Percentiles rank a stretch among this genome's conserved stretches.
Conservation (phyloP, 2,888 invertebrate genomes). For the Apodemia mormo region DNA sequence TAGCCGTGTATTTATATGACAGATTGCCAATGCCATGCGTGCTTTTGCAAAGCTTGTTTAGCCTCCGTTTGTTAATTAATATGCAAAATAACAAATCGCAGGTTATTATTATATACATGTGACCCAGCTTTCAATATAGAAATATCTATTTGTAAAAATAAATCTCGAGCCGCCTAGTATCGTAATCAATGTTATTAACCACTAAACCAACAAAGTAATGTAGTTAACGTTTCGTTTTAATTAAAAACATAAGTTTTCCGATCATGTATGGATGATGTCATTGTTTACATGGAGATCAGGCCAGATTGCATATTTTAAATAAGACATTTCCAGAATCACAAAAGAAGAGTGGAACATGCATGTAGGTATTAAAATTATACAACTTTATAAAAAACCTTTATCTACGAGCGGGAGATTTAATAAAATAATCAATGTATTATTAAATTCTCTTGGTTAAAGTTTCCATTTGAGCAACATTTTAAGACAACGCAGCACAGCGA, state of each 20-base stretch:
- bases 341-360: constrained; percentile 3
- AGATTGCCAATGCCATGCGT: no score
- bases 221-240: neutral
- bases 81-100: no score
- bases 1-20: no score
- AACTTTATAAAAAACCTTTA: neutral
- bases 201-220: neutral
- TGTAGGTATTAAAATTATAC: neutral
- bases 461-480: no score
- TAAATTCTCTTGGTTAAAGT: no score
- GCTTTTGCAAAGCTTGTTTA: no score
- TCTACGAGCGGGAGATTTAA: neutral
- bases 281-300: constrained; percentile 17
- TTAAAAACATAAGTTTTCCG: neutral
- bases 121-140: no score
- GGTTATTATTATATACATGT: no score
- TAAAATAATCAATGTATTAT: no score
- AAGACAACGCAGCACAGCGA: no score
- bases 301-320: constrained; percentile 17
- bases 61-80: no score
- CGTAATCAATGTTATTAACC: neutral
- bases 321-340: constrained; percentile 10
- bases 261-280: constrained; percentile 17
- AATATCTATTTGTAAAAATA: no score
- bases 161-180: neutral